A percentile compares a stretch with the other conserved stretches of the same genome.
phyloP scores from a whole-genome alignment of 2,113 vertebrate species.

The Chelonoidis abingdonii region DNA sequence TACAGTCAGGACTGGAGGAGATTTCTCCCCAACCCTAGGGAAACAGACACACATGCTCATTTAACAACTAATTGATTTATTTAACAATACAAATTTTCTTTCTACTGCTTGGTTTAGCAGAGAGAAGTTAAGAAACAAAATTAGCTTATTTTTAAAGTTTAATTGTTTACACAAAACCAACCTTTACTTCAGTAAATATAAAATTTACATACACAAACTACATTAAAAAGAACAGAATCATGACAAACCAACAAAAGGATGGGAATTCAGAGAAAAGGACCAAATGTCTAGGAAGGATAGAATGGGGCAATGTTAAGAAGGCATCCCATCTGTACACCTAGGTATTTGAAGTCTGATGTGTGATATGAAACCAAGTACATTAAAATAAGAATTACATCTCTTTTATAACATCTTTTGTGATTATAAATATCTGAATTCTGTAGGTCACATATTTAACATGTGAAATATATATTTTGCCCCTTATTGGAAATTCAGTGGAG shows the following conservation, averaged over 20 bases:
- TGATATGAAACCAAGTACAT: conserved; percentile 60
- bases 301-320: conserved; percentile 66
- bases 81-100: conserved; percentile 81
- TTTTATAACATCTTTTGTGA: conserved; percentile 59
- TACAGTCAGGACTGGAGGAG: background rate
- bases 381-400: conserved; percentile 68
- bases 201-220: conserved; percentile 79
- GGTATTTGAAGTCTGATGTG: conserved; percentile 55
- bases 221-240: conserved; percentile 74
- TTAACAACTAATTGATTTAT: conserved; percentile 81
- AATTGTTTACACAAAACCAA: conserved; percentile 77
- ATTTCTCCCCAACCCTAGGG: conserved; percentile 38
- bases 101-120: conserved; percentile 78
- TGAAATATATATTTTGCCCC: conserved; percentile 44
- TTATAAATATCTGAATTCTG: conserved; percentile 65
- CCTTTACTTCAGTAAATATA: conserved; percentile 80
- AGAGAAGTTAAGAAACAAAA: conserved; percentile 79
- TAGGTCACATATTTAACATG: conserved; percentile 49
- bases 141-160: conserved; percentile 70
- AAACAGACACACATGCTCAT: conserved; percentile 75
- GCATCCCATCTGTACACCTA: conserved; percentile 71
- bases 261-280: conserved; percentile 75
- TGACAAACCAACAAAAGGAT: conserved; percentile 62
- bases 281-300: conserved; percentile 70
- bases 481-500: conserved; percentile 54